Base-by-base conservation (phyloP, 1,140 invertebrate genomes). In the Lasioglossum baleicum region DNA sequence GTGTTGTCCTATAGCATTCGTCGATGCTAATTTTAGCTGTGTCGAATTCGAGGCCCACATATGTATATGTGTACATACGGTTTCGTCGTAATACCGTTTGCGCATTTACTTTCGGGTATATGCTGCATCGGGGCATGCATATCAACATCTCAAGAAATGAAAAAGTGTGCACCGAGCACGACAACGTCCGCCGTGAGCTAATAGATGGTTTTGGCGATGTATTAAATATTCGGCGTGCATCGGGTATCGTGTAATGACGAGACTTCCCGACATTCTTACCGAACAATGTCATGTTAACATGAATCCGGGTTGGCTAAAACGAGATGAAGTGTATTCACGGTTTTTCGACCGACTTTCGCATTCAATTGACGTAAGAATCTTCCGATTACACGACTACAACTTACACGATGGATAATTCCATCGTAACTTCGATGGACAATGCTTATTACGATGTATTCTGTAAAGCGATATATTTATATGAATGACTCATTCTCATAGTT, bases 21-120 rank as follows among this genome's bases (percentile, higher is more conserved):
- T 51, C 76, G 80, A 89, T 88, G 87, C 88, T 89, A 90, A 90
- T 90, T 88, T 90, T 81, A 81, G 78, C 74, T 56, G 84, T 68
- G 76, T 75, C 83, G 74, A 87, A 87, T 85, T 87, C 76, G 81
- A 81, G 63, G 64, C 51, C 83, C 68, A 72, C 61, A 71, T 70
- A 81, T 53, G 51, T 78, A 26, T 15, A 17, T 15, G 13, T 11
- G 44, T 11, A 13, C 10, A 11, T 11, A 48, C 44, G 44, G 44
- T 48, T 40, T 20, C 58, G 13, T 65, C 58, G 44, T 44, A 11
- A 40, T 53, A 44, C 58, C 15, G 4, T 35, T 13, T 10, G 51
- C 44, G 53, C 64, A 22, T 73, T 76, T 80, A 58, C 60, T 31
- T 35, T 10, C 22, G 13, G 13, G 65, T 78, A 69, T 70, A 69